Evolutionary conservation across 2,888 invertebrate genomes (phyloP), one percentile per base, ranked within the genome.

Genomic region (Spilarctia lutea): DNA sequence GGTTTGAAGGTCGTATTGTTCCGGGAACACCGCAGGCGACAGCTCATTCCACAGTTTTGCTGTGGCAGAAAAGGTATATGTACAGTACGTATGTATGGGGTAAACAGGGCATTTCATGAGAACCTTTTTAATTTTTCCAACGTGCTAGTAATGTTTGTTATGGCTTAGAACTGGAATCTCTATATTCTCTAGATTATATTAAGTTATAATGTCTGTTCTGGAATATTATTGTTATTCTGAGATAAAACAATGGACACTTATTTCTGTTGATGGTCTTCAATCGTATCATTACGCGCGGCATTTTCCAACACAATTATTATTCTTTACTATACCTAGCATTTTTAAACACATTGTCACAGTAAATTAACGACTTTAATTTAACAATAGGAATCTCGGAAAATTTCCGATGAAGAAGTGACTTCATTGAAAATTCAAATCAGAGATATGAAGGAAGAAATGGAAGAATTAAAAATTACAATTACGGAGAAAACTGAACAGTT

Each of bases 401-500:
- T 79, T 74, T 80, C 88, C n/a, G 89, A 89, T 10, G 92, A 91
- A 8, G 92, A 94, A 79, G 83, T 91, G 3, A 73, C 83, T 30
- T 75, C 85, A 45, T 81, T 94, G 77, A 95, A 93, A 82, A 86
- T 81, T 3, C 91, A 94, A 79, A 79, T 94, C 0, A 88, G 93
- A 68, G 90, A 92, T 72, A 67, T 92, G 81, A 91, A 87, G 72
- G 94, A 94, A 56, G 93, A 94, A 78, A 81, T 88, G 3, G 95
- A 95, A 73, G 95, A 95, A 77, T 78, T 93, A 79, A 92, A 89
- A 79, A 84, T 92, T 20, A 89, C 89, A 1, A 75, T 92, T 2
- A 85, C 87, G 4, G 95, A 95, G 74, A 94, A 94, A 82, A 84
- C 86, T 18, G 94, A 94, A 76, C 93, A 94, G 77, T 79, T 93